Percentiles rank a stretch among this genome's conserved stretches.
These are phyloP conservation scores for Ridgeia piscesae DNA, from an alignment of 1,140 invertebrate species.

Conservation along the genomic window DNA sequence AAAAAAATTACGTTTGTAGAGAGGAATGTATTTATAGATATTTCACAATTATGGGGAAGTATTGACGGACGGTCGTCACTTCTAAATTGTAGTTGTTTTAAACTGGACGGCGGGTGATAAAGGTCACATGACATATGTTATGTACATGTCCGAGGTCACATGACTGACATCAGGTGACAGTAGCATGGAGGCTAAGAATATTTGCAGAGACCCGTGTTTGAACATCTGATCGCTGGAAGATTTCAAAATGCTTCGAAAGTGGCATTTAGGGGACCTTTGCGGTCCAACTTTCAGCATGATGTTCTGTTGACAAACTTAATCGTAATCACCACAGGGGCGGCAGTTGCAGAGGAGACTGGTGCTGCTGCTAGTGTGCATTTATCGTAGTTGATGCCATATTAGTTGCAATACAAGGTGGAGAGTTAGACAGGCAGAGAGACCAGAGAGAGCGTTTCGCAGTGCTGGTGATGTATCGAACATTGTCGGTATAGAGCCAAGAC, in stretches of 20 bases:
- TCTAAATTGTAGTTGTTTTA: neutral
- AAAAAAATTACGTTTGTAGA: neutral
- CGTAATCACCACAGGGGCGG: neutral
- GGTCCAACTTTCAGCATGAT: neutral
- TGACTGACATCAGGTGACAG: neutral
- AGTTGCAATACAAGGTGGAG: neutral
- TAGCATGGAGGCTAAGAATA: neutral
- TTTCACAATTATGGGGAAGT: neutral
- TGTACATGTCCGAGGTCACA: too few relatives aligned
- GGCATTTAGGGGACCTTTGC: neutral
- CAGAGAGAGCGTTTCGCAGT: neutral
- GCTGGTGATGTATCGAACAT: neutral
- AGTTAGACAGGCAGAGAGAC: neutral
- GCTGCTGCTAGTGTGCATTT: neutral
- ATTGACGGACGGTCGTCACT: neutral
- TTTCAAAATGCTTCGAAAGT: neutral
- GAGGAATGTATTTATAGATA: constrained; percentile 3
- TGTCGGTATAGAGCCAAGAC: neutral
- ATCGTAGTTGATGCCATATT: neutral
- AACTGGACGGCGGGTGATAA: neutral
- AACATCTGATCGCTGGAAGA: neutral
- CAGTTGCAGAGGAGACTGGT: neutral
- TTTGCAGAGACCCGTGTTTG: neutral
- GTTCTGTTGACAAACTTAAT: neutral
- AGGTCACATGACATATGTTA: neutral